phyloP scores from a whole-genome alignment of 1,140 invertebrate genomes.

The Aphaenogaster rudis region DNA sequence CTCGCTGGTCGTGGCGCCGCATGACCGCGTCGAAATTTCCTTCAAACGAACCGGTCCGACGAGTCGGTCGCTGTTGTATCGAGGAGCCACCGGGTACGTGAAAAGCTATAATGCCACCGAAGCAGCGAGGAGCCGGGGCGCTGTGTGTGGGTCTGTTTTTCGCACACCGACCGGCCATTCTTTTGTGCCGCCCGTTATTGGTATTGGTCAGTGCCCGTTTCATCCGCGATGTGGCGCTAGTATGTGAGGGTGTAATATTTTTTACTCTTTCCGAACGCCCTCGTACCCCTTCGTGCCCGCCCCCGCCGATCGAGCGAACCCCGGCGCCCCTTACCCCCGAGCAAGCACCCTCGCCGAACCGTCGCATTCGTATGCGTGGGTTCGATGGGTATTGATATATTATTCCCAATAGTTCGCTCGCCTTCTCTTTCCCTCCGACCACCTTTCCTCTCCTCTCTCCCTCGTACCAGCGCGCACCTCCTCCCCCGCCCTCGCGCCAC shows the following conservation, averaged over 20 bases:
- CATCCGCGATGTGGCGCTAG: conserved; percentile 82
- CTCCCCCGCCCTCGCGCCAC: conserved; percentile 23
- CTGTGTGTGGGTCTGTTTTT: conserved; percentile 80
- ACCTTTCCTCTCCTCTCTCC: conserved; percentile 32
- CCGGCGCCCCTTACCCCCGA: conserved; percentile 66
- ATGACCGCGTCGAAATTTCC: conserved; percentile 60
- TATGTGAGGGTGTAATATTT: conserved; percentile 86
- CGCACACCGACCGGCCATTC: conserved; percentile 82
- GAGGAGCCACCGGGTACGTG: conserved; percentile 75
- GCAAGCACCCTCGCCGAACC: conserved; percentile 75
- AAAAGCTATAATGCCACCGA: conserved; percentile 81
- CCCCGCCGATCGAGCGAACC: conserved; percentile 57
- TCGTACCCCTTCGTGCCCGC: conserved; percentile 63
- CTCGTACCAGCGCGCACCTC: background rate
- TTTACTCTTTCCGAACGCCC: conserved; percentile 83
- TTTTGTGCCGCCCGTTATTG: conserved; percentile 84
- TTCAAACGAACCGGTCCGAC: conserved; percentile 58
- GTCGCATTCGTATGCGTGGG: conserved; percentile 86
- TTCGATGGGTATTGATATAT: conserved; percentile 88
- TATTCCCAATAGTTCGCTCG: conserved; percentile 87
- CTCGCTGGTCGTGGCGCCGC: conserved; percentile 48
- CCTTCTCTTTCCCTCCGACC: conserved; percentile 76
- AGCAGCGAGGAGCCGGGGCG: conserved; percentile 67
- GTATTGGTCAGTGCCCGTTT: conserved; percentile 84
- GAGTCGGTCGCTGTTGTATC: conserved; percentile 57